Evolutionary conservation across 2,113 vertebrate genomes (phyloP).

Genomic region (Ailuropoda melanoleuca): DNA sequence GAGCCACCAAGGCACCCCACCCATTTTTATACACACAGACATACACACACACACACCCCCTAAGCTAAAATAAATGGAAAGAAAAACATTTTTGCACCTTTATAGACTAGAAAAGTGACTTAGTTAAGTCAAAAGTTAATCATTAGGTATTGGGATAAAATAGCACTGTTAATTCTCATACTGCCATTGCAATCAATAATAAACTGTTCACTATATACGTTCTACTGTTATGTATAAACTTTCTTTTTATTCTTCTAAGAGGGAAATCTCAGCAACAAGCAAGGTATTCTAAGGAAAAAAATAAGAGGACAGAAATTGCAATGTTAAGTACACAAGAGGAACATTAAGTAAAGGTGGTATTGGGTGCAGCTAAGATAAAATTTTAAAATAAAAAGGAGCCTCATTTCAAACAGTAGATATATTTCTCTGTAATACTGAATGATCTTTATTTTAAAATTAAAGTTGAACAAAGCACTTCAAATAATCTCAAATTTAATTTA

Average conservation of each 20-base stretch:
- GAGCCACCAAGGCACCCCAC: neutral
- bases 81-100: neutral
- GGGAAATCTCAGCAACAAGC: neutral
- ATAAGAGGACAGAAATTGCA: neutral
- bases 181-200: neutral
- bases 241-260: neutral
- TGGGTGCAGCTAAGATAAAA: neutral
- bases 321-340: neutral
- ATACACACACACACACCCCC: neutral
- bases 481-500: neutral
- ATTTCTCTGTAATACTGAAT: neutral
- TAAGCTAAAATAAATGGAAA: neutral
- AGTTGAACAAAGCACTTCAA: slow-evolving; percentile 8
- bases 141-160: neutral
- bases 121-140: neutral
- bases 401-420: neutral
- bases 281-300: neutral
- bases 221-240: neutral
- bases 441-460: neutral
- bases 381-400: neutral
- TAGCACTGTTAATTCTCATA: neutral
- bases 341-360: neutral
- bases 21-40: no score
- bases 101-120: neutral
- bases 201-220: neutral